Base-by-base conservation (phyloP, 1,140 invertebrate genomes). In the Medauroidea extradentata region DNA sequence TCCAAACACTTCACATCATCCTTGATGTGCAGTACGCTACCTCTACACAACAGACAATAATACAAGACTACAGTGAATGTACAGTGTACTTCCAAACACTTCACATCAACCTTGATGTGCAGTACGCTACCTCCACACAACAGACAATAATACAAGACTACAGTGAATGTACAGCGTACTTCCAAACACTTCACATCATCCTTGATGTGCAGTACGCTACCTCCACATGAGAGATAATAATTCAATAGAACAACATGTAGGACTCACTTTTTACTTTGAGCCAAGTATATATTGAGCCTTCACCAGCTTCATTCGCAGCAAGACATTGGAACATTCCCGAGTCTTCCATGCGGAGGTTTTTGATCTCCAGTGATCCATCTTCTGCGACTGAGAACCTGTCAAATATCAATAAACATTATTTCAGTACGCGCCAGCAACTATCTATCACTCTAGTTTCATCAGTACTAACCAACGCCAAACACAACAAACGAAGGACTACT, bases 251-350 rank as follows among this genome's bases (percentile, higher is more conserved):
- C 24, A 0, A 14, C 16, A 43, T 29, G n/a, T 48, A 58, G 65
- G 68, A 88, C 91, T 91, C 84, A 96, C 94, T 96, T 86, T 96
- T 96, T 29, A 96, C 93, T 80, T 90, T 88, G 8, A 98, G 79
- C 93, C 93, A 97, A 3, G 93, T 94, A 61, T 89, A 90, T 53
- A 87, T 85, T 8, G 90, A 94, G 19, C 88, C 86, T 73, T 95
- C 89, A 11, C 96, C 96, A 1, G 90, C 95, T 65, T 87, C 83
- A 70, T 96, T 97, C 29, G 76, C 80, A 0, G 93, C 94, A 63
- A 96, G 85, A 73, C 96, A 99, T 70, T 98, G 96, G 73, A 93
- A 98, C 81, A 98, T 93, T 39, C 94, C 96, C 59, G 90, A 87
- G 76, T 98, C 93, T 60, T 86, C 84, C 69, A 93, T 86, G 63